Percentiles rank a stretch among this genome's conserved stretches.
Evolutionary conservation across 2,797 vertebrate species (phyloP).

Genomic region (Myotis planiceps): DNA sequence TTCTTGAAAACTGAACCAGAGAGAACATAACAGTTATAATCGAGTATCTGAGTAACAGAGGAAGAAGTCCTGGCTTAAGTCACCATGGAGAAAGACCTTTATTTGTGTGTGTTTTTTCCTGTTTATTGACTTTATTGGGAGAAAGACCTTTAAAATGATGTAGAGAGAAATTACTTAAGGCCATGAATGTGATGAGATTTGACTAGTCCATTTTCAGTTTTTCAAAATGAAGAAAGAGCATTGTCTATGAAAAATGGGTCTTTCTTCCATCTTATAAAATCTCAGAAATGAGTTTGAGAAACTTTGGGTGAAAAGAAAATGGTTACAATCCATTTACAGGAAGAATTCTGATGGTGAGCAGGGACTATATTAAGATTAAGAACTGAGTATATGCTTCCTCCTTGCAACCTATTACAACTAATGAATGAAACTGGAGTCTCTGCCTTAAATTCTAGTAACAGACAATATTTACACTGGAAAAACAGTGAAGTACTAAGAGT

Average conservation of each 20-base stretch:
- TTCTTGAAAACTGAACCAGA: slow-evolving; percentile 1
- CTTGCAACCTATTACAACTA: not conserved
- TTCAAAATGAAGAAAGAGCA: slow-evolving; percentile 34
- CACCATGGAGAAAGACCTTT: not conserved
- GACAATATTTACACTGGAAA: not conserved
- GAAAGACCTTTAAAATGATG: not conserved
- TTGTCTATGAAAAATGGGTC: not conserved
- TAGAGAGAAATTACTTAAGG: not conserved
- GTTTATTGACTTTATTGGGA: not conserved
- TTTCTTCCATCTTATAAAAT: slow-evolving; percentile 1
- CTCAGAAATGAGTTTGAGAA: not conserved
- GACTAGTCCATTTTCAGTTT: not conserved
- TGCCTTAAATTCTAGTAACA: not conserved
- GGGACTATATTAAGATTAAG: not conserved
- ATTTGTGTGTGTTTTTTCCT: not conserved
- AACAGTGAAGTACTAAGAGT: not conserved
- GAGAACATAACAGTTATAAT: not conserved
- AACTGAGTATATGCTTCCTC: not conserved
- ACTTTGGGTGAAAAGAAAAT: slow-evolving; percentile 1
- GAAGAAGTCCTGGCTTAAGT: not conserved
- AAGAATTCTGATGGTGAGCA: not conserved
- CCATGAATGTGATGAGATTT: not conserved
- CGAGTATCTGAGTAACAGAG: not conserved
- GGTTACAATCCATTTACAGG: not conserved
- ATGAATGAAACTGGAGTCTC: not conserved